Conservation (phyloP, 35 echinoderm and acorn worm genomes). For the Heliocidaris tuberculata region DNA sequence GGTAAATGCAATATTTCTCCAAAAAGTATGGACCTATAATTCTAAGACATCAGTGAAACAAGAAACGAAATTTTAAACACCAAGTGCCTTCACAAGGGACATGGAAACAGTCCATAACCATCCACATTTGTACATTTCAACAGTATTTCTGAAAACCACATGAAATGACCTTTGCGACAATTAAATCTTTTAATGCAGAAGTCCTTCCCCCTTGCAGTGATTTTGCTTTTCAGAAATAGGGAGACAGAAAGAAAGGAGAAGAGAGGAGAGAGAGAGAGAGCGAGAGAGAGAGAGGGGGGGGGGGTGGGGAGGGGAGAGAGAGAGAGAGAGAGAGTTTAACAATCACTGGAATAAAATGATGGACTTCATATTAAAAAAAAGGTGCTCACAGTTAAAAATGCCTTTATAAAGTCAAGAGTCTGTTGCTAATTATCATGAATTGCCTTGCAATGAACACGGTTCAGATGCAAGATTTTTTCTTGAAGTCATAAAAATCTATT, state of each 20-base stretch:
- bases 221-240: background rate
- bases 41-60: background rate
- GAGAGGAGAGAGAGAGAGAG: no score
- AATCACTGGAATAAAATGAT: no score
- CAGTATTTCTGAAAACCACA: background rate
- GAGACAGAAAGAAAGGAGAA: no score
- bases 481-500: no score
- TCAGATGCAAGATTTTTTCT: no score
- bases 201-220: background rate
- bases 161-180: background rate
- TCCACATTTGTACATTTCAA: constrained; percentile 24
- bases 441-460: no score
- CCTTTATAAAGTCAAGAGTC: no score
- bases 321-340: background rate
- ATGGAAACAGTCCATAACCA: background rate
- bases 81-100: background rate
- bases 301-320: background rate
- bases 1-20: no score
- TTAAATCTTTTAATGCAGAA: background rate
- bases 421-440: no score
- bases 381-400: no score
- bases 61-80: background rate
- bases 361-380: no score
- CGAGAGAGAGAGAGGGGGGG: background rate
- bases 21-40: background rate